Evolutionary conservation across 2,113 vertebrate species (phyloP).

Genomic region (Melozone crissalis): DNA sequence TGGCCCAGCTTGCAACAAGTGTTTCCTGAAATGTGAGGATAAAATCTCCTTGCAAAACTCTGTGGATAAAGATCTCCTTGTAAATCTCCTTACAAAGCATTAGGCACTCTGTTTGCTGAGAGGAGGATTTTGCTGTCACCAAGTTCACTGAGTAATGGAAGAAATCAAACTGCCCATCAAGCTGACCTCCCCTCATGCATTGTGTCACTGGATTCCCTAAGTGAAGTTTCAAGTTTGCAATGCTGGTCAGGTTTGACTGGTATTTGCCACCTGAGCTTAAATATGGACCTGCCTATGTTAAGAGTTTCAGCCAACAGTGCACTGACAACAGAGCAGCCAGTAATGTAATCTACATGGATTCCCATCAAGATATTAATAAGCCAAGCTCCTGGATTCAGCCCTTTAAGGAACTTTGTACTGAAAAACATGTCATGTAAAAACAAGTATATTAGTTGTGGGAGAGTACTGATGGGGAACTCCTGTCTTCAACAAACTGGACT

Average conservation of each 20-base stretch:
- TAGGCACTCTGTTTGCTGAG: neutral
- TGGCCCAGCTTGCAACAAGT: neutral
- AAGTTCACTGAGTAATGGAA: neutral
- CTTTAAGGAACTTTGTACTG: neutral
- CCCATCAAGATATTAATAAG: neutral
- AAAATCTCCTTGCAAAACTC: neutral
- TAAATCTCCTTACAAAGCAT: slow-evolving; percentile 12
- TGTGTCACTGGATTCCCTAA: neutral
- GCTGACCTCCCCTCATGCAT: neutral
- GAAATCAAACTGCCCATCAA: neutral
- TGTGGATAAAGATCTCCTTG: neutral
- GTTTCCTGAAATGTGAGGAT: neutral
- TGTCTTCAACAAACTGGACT: neutral
- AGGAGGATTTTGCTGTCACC: neutral
- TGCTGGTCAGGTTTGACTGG: neutral
- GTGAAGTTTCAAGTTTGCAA: neutral
- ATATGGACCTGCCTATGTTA: neutral
- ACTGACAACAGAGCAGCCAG: neutral
- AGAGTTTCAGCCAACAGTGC: neutral
- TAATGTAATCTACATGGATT: neutral
- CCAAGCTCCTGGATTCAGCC: neutral
- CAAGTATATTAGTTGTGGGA: neutral
- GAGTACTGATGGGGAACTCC: neutral
- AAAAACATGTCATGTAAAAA: neutral
- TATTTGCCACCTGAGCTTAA: neutral